These are phyloP conservation scores for Trichomycterus rosablanca DNA, from an alignment of 2,113 vertebrate genomes.

Conservation along the genomic window DNA sequence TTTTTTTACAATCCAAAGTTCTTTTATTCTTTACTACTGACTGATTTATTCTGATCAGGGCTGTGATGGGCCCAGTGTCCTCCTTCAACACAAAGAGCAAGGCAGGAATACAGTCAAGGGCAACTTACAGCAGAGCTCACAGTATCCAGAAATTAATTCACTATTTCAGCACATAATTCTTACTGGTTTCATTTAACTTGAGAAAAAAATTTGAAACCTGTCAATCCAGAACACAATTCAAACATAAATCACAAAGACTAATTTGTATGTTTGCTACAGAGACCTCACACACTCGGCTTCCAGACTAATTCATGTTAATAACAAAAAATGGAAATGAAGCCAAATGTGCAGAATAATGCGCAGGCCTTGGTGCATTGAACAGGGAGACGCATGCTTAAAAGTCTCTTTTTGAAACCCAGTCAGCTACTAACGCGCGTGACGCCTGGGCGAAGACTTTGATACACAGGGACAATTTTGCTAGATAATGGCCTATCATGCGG, in stretches of 20 bases:
- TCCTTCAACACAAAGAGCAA: no score
- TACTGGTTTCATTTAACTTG: conserved; percentile 12
- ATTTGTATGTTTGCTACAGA: conserved; percentile 33
- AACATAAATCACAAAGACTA: conserved; percentile 38
- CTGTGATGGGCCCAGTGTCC: no score
- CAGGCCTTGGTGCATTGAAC: conserved; percentile 58
- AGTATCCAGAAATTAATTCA: no score
- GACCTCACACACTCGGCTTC: conserved; percentile 20
- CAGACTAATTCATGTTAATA: conserved; percentile 51
- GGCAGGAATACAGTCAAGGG: no score
- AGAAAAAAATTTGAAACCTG: conserved; percentile 16
- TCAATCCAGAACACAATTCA: conserved; percentile 29
- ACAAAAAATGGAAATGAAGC: conserved; percentile 52
- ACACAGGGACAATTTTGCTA: conserved; percentile 99
- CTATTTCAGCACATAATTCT: no score
- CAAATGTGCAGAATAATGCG: conserved; percentile 38
- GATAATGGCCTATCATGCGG: conserved; percentile 99
- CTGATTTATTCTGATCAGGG: no score
- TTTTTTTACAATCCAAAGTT: no score
- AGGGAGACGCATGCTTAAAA: conserved; percentile 70
- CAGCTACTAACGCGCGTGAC: conserved; percentile 84
- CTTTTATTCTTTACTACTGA: no score
- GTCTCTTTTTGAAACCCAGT: conserved; percentile 80
- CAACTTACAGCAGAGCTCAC: no score
- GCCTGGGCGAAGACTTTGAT: conserved; percentile 84